These are phyloP conservation scores for Forbesichthys papilliferus DNA, from an alignment of 2,113 vertebrate species.

Conservation along the genomic window DNA sequence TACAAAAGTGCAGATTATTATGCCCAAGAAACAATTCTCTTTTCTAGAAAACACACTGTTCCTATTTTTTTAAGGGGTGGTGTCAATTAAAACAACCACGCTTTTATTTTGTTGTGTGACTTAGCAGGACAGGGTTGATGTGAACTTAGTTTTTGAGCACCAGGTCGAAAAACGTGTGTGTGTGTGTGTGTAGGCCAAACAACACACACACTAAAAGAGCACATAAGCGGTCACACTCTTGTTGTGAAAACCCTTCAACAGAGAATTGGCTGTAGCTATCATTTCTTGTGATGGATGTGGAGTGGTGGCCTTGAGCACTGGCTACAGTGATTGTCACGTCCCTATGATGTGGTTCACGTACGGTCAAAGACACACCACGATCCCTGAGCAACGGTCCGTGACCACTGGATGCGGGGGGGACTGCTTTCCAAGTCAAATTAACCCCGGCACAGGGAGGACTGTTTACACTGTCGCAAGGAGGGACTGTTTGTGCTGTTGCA, in stretches of 20 bases:
- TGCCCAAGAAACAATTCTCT: slow-evolving; percentile 32
- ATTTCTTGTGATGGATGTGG: slow-evolving; percentile 45
- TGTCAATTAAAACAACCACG: slow-evolving; percentile 52
- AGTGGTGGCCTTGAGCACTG: slow-evolving; percentile 23
- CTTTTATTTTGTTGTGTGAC: slow-evolving; percentile 48
- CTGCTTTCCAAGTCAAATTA: slow-evolving; percentile 84
- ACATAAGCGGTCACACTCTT: slow-evolving; percentile 31
- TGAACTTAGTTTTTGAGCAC: slow-evolving; percentile 22
- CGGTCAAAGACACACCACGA: slow-evolving; percentile 69
- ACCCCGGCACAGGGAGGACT: slow-evolving; percentile 61
- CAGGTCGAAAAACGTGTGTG: slow-evolving; percentile 49
- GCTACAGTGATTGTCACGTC: slow-evolving; percentile 41
- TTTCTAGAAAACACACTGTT: slow-evolving; percentile 49
- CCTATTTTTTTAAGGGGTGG: slow-evolving; percentile 40
- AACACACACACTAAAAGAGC: slow-evolving; percentile 9
- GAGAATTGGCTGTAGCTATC: slow-evolving; percentile 42
- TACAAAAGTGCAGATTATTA: slow-evolving; percentile 37
- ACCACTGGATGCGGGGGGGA: slow-evolving; percentile 74
- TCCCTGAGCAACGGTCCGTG: slow-evolving; percentile 82
- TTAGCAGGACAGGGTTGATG: slow-evolving; percentile 35
- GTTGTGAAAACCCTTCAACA: neutral
- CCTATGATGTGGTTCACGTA: slow-evolving; percentile 73
- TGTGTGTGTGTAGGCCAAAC: slow-evolving; percentile 34
- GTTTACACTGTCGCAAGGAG: slow-evolving; percentile 68
- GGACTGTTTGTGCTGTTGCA: slow-evolving; percentile 55